Evolutionary conservation across 2,888 invertebrate genomes (phyloP).

Genomic region (Liposcelis brunnea): DNA sequence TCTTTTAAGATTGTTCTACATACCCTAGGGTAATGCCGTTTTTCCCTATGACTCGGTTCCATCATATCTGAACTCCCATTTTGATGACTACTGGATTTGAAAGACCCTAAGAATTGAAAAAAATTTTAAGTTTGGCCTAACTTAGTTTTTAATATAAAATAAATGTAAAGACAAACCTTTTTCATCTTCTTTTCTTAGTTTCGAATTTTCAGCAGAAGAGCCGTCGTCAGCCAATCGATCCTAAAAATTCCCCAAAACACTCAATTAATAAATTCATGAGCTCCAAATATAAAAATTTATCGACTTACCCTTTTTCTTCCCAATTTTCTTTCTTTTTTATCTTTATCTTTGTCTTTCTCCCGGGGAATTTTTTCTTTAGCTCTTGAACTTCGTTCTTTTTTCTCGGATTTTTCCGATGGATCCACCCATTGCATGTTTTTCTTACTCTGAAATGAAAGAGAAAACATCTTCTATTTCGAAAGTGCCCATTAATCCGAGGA

Average conservation of each 20-base stretch:
- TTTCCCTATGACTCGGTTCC: slow-evolving; percentile 35
- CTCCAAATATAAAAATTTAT: slow-evolving; percentile 2
- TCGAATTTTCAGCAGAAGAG: slow-evolving; percentile 39
- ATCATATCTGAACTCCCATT: slow-evolving; percentile 42
- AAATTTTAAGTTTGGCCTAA: background rate
- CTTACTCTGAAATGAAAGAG: background rate
- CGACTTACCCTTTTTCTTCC: slow-evolving; percentile 56
- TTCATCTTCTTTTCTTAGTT: slow-evolving; percentile 63
- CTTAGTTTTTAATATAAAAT: background rate
- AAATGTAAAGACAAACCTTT: slow-evolving; percentile 35
- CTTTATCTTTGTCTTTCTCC: slow-evolving; percentile 23
- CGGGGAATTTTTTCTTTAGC: slow-evolving; percentile 31
- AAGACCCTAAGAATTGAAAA: slow-evolving; percentile 9
- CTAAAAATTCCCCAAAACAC: slow-evolving; percentile 26
- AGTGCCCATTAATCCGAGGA: too few species aligned
- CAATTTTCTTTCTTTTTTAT: slow-evolving; percentile 61
- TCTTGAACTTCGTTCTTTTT: slow-evolving; percentile 34
- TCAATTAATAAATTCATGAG: slow-evolving; percentile 10
- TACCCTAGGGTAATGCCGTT: slow-evolving; percentile 17
- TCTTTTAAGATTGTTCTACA: slow-evolving; percentile 10
- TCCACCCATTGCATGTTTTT: slow-evolving; percentile 15
- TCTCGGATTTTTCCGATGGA: slow-evolving; percentile 26
- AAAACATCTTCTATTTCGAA: too few species aligned
- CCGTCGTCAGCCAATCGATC: slow-evolving; percentile 64
- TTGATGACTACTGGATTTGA: slow-evolving; percentile 32